These are phyloP conservation scores for Acronicta aceris DNA, from an alignment of 2,888 invertebrate species.

Conservation along the genomic window DNA sequence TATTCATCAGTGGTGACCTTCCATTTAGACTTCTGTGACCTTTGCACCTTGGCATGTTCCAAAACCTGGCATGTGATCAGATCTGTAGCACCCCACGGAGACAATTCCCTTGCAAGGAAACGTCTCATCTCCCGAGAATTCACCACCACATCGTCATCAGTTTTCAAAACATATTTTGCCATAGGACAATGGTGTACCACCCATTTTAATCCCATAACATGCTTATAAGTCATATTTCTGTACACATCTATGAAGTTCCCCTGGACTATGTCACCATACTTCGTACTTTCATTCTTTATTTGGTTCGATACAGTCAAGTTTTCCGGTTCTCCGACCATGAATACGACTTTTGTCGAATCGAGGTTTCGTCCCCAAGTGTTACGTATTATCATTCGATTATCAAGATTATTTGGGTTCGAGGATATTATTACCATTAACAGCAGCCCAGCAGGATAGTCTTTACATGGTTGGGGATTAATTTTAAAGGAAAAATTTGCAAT, in stretches of 20 bases:
- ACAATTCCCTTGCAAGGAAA: conserved; percentile 88
- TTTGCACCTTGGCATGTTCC: conserved; percentile 84
- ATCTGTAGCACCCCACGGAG: conserved; percentile 89
- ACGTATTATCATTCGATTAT: conserved; percentile 91
- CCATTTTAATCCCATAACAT: conserved; percentile 95
- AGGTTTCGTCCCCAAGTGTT: conserved; percentile 92
- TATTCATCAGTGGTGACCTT: conserved; percentile 92
- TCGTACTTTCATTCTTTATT: conserved; percentile 88
- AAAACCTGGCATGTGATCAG: conserved; percentile 91
- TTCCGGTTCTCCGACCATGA: conserved; percentile 89
- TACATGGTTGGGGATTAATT: conserved; percentile 89
- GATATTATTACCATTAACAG: conserved; percentile 91
- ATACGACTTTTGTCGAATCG: conserved; percentile 89
- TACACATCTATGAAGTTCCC: conserved; percentile 94
- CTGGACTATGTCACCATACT: conserved; percentile 92
- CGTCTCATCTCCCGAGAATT: conserved; percentile 90
- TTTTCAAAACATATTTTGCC: conserved; percentile 91
- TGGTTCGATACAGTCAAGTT: conserved; percentile 64
- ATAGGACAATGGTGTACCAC: conserved; percentile 91
- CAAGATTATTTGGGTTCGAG: conserved; percentile 91
- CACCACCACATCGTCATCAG: conserved; percentile 94
- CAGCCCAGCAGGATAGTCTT: conserved; percentile 75
- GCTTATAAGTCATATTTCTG: conserved; percentile 95
- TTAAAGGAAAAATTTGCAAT: conserved; percentile 90
- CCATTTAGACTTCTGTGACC: conserved; percentile 93